A percentile compares a stretch with the other conserved stretches of the same genome.
These are phyloP conservation scores for Oophaga sylvatica DNA, from an alignment of 2,797 vertebrate genomes.

Conservation along the genomic window DNA sequence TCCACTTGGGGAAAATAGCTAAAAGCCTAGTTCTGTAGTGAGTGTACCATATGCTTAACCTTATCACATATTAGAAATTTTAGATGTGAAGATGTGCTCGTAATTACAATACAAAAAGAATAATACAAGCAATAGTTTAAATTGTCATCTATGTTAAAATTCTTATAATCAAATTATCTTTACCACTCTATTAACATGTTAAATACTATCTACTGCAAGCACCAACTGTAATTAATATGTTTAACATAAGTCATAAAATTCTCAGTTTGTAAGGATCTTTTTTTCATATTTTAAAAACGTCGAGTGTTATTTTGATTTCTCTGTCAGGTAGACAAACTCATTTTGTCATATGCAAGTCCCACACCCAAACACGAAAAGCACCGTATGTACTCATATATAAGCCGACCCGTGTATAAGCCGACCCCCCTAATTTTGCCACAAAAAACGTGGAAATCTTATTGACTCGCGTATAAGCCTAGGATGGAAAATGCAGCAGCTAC, in stretches of 20 bases:
- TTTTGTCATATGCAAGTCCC: too few relatives aligned
- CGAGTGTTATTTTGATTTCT: too few relatives aligned
- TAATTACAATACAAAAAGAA: conserved; percentile 41
- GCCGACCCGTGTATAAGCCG: too few relatives aligned
- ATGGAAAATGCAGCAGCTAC: too few relatives aligned
- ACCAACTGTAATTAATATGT: neutral
- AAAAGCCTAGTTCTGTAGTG: conserved; percentile 37
- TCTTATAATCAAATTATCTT: conserved; percentile 23
- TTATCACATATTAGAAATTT: conserved; percentile 30
- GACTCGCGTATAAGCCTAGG: too few relatives aligned
- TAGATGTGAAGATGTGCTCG: conserved; percentile 6
- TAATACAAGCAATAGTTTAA: conserved; percentile 27
- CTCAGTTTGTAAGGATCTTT: neutral
- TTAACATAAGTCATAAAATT: neutral
- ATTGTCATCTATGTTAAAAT: conserved; percentile 33
- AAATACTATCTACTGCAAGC: neutral
- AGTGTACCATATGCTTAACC: conserved; percentile 47
- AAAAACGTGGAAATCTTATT: too few relatives aligned
- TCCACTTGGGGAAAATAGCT: conserved; percentile 45
- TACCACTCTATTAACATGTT: conserved; percentile 35
- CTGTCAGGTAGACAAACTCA: too few relatives aligned
- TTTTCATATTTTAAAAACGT: too few relatives aligned
- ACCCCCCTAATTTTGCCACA: too few relatives aligned
- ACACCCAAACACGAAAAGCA: too few relatives aligned
- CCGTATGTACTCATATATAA: too few relatives aligned